A percentile compares a stretch with the other conserved stretches of the same genome.
phyloP scores from a whole-genome alignment of 2,888 invertebrate species.

The Archaeoteleia sp. region DNA sequence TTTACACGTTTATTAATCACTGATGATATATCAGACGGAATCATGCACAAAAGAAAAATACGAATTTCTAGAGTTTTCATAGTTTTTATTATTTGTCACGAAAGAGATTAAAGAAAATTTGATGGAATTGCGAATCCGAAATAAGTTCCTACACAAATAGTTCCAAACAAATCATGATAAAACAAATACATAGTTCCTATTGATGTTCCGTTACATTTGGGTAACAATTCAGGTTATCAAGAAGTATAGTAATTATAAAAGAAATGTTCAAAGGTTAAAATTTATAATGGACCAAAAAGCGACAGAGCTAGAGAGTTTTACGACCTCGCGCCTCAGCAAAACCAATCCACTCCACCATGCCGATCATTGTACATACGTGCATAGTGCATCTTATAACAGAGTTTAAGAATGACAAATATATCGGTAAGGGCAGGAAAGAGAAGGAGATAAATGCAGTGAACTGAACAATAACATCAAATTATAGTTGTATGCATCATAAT shows the following conservation, averaged over 20 bases:
- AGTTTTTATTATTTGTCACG: no score
- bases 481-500: no score
- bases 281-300: slow-evolving; percentile 18
- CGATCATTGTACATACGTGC: slow-evolving; percentile 62
- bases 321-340: slow-evolving; percentile 62
- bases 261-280: slow-evolving; percentile 19
- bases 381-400: slow-evolving; percentile 43
- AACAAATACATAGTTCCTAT: slow-evolving; percentile 24
- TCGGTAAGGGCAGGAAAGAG: slow-evolving; percentile 1
- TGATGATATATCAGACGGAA: no score
- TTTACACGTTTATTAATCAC: no score
- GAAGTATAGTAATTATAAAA: slow-evolving; percentile 4
- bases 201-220: slow-evolving; percentile 14
- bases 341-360: slow-evolving; percentile 57
- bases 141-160: slow-evolving; percentile 32
- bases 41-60: no score
- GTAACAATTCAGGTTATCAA: background rate
- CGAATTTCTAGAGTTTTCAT: no score
- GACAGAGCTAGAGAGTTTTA: slow-evolving; percentile 58
- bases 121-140: no score
- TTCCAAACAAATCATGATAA: slow-evolving; percentile 11
- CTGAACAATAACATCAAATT: no score
- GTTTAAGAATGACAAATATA: slow-evolving; percentile 32
- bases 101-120: no score
- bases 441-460: no score